These are phyloP conservation scores for Saccostrea glomerata DNA, from an alignment of 1,140 invertebrate genomes.

Conservation along the genomic window DNA sequence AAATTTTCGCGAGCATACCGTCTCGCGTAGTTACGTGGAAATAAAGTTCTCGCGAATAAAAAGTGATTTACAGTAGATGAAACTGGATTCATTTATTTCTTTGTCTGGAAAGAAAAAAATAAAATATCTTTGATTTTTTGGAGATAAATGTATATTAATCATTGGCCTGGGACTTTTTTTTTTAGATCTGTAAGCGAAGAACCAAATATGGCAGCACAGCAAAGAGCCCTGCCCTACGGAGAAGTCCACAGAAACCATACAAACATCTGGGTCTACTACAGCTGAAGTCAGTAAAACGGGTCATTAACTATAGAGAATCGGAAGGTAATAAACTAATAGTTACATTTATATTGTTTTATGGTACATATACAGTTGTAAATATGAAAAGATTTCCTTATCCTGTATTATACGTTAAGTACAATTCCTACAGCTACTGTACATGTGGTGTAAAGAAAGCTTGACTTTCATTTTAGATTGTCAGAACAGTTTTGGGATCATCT, in stretches of 20 bases:
- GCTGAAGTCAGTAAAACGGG: constrained; percentile 91
- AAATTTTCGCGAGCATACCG: too few species aligned
- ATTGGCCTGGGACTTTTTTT: not conserved
- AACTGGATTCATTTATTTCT: too few species aligned
- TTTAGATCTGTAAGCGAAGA: constrained; percentile 87
- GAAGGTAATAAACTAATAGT: constrained; percentile 81
- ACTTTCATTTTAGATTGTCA: constrained; percentile 85
- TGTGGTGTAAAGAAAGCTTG: too few species aligned
- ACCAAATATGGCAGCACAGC: constrained; percentile 78
- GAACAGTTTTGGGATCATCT: constrained; percentile 89
- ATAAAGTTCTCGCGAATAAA: too few species aligned
- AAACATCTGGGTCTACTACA: constrained; percentile 94
- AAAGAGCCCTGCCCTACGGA: constrained; percentile 78
- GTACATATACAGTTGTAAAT: not conserved
- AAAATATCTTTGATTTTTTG: too few species aligned
- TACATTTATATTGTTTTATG: not conserved
- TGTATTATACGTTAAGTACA: too few species aligned
- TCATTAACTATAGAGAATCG: constrained; percentile 92
- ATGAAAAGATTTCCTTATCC: not conserved
- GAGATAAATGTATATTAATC: too few species aligned
- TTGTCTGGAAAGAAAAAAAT: too few species aligned
- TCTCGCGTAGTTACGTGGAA: too few species aligned
- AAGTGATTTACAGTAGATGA: too few species aligned
- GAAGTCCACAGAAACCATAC: constrained; percentile 87
- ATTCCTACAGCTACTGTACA: too few species aligned